A percentile compares a stretch with the other conserved stretches of the same genome.
Evolutionary conservation across 2,888 invertebrate genomes (phyloP).

Genomic region (Dione juno): DNA sequence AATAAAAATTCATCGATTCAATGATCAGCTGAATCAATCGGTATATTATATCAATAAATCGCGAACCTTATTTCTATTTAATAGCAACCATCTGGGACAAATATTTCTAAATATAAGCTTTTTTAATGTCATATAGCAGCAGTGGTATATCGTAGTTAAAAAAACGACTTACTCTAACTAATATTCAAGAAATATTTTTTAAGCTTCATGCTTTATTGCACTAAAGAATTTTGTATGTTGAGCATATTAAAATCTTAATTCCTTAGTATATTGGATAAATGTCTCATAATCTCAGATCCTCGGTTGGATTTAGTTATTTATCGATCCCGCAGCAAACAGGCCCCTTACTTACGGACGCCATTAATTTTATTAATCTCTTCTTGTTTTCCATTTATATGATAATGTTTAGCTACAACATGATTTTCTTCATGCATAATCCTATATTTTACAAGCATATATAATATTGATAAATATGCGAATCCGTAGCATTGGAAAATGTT

Average conservation of each 20-base stretch:
- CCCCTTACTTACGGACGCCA: constrained; percentile 36
- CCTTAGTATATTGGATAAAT: constrained; percentile 29
- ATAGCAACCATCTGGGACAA: too few relatives aligned
- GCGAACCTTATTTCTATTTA: too few relatives aligned
- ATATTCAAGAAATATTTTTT: neutral
- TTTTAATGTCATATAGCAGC: neutral
- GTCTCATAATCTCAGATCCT: constrained; percentile 36
- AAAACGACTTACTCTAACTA: neutral
- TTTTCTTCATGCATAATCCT: neutral
- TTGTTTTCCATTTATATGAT: constrained; percentile 44
- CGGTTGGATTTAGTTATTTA: constrained; percentile 40
- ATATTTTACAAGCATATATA: neutral
- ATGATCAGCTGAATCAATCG: too few relatives aligned
- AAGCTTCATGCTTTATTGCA: neutral
- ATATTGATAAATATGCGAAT: neutral
- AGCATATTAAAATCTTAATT: constrained; percentile 36
- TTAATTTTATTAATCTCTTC: constrained; percentile 42
- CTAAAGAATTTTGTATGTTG: neutral
- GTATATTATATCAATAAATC: too few relatives aligned
- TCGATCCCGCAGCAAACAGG: constrained; percentile 38
- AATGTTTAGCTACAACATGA: constrained; percentile 32
- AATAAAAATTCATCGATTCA: too few relatives aligned
- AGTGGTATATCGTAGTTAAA: neutral
- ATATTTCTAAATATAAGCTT: too few relatives aligned
- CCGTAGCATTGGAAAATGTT: neutral